Base-by-base conservation (phyloP, 2,888 invertebrate genomes). In the Tanytarsus gracilentus region DNA sequence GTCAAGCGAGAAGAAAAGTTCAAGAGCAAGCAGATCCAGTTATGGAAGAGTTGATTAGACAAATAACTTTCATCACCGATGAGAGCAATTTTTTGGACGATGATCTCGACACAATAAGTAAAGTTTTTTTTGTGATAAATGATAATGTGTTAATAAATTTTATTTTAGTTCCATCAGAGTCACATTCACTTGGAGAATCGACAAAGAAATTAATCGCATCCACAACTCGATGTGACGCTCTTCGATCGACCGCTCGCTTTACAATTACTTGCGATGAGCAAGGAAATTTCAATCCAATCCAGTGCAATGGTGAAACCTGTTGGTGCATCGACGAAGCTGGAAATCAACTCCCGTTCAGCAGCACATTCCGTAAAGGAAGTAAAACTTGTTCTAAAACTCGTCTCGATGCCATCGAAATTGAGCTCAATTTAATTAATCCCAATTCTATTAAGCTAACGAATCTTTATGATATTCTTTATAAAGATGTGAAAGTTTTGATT, bases 311-410 rank as follows among this genome's bases (percentile, higher is more conserved):
- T 0, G 72, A 75, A n/a, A 75, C 77, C 56, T 90, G 90, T 70
- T 90, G 90, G 89, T 91, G 91, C 70, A 89, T 90, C 3, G 89
- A 91, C 70, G 88, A 88, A 62, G 88, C 88, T 1, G 86, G 86
- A 26, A 85, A 85, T 68, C 84, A 84, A 67, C 67, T 85, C 21
- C 76, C 79, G 9, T 76, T 79, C 11, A 79, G 81, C 0, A 78
- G 78, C 63, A 79, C 81, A 7, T 85, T 85, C 67, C 69, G 73
- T 14, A 76, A 73, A 67, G 83, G 81, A 29, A 77, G 79, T 51
- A 76, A 75, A 50, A 74, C 76, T 50, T 85, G 85, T 67, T 66
- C 78, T 71, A 74, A 76, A 48, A 87, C 87, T 3, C 83, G 85
- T 61, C 79, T 90, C 61, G 86, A 86, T 65, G 82, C 84, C 5